phyloP scores from a whole-genome alignment of 2,113 vertebrate genomes.

The Onychostruthus taczanowskii region DNA sequence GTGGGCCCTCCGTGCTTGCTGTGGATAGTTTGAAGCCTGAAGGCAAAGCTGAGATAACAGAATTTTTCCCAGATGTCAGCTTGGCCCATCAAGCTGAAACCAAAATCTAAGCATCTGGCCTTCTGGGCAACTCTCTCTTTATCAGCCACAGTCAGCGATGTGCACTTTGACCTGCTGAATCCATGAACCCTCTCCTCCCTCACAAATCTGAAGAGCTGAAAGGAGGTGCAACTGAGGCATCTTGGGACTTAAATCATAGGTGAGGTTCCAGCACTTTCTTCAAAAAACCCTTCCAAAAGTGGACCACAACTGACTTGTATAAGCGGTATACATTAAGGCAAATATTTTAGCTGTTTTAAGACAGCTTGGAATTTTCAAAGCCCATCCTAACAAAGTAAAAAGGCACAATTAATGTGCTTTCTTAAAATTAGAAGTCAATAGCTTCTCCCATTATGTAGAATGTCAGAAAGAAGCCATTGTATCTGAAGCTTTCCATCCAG shows the following conservation, averaged over 20 bases:
- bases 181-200: fast-evolving
- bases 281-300: not conserved
- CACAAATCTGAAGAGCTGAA: not conserved
- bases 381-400: not conserved
- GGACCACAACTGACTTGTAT: not conserved
- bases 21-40: not conserved
- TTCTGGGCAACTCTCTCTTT: not conserved
- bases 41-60: not conserved
- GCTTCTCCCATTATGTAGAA: not conserved
- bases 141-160: not conserved
- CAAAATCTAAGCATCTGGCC: not conserved
- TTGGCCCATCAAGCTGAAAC: not conserved
- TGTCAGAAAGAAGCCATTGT: not conserved
- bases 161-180: not conserved
- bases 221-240: not conserved
- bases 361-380: not conserved
- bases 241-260: not conserved
- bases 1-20: not conserved
- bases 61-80: not conserved
- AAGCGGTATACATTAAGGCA: not conserved
- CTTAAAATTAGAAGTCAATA: not conserved
- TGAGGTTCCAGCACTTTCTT: not conserved
- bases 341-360: not conserved
- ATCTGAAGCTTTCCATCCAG: not conserved
- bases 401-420: not conserved